Base-by-base conservation (phyloP, 2,888 invertebrate species). In the Cylloceria caligata region DNA sequence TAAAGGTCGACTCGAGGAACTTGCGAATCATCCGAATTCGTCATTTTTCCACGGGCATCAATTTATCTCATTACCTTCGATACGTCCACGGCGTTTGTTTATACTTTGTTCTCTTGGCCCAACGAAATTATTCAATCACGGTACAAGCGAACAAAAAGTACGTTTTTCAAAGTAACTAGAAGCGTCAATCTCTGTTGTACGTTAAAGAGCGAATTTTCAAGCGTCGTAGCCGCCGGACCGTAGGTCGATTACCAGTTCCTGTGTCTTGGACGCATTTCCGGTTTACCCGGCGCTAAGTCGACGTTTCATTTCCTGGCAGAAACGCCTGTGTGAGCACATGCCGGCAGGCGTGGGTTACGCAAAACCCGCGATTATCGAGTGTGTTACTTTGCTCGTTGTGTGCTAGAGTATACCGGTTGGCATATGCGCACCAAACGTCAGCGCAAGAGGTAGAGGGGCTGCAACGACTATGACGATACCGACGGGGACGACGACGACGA, bases 391-490 rank as follows among this genome's bases (percentile, higher is more conserved):
- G 16, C 27, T 42, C 13, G 57, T 69, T 57, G 39, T 57, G 57
- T 16, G 13, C 27, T 13, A 19, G 52, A 21, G 55, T 68, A 68
- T 69, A 69, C 80, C 81, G 81, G 83, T 85, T 83, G 84, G 85
- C 83, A 85, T 85, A 80, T 85, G 85, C 85, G 85, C 83, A 83
- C 80, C 77, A 68, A 83, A 78, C 80, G 72, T 75, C 49, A 65
- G 83, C 81, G 85, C 84, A 84, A 76, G 71, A 60, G 55, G 64
- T 45, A 52, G 68, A 67, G 80, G 80, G 74, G 71, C 49, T 67
- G 62, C 30, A 16, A 57, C n/a, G 30, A n/a, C 57, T 0, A 30
- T 30, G 60, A 36, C 60, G 11, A 34, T 36, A 42, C 2, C 13
- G 42, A 21, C 60, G 60, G 36, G 34, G 34, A 30, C 55, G n/a